Conservation (phyloP, 1,140 invertebrate genomes). For the Lordiphosa collinella region DNA sequence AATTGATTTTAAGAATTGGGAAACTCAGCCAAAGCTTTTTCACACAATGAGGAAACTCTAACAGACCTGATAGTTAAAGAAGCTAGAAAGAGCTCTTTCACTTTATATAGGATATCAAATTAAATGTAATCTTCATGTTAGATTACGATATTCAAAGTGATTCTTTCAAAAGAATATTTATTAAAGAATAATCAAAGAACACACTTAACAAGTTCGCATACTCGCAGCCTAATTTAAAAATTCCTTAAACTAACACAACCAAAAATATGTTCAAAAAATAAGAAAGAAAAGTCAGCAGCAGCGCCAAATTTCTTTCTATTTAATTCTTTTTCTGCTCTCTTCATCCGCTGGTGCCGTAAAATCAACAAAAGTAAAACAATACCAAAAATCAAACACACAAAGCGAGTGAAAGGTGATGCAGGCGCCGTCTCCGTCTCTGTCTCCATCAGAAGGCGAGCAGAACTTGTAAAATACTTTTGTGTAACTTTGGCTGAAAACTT, state of each 20-base stretch:
- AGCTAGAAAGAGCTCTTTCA: no score
- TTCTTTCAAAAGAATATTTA: background rate
- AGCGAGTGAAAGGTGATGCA: conserved; percentile 70
- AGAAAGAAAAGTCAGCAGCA: conserved; percentile 5
- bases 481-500: conserved; percentile 78
- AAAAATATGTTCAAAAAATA: background rate
- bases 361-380: conserved; percentile 76
- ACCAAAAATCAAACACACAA: conserved; percentile 75
- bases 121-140: no score
- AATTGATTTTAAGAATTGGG: no score
- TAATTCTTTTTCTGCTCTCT: conserved; percentile 37
- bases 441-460: conserved; percentile 19
- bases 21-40: no score
- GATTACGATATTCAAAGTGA: no score
- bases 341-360: conserved; percentile 24
- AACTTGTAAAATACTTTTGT: conserved; percentile 77
- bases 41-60: no score
- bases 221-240: conserved; percentile 27
- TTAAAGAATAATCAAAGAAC: background rate
- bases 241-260: conserved; percentile 14
- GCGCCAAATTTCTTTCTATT: conserved; percentile 46
- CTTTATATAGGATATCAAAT: no score
- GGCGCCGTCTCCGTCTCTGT: conserved; percentile 4
- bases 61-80: no score
- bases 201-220: background rate